phyloP scores from a whole-genome alignment of 2,888 invertebrate genomes.

The Drosophila nr. perissopoda region DNA sequence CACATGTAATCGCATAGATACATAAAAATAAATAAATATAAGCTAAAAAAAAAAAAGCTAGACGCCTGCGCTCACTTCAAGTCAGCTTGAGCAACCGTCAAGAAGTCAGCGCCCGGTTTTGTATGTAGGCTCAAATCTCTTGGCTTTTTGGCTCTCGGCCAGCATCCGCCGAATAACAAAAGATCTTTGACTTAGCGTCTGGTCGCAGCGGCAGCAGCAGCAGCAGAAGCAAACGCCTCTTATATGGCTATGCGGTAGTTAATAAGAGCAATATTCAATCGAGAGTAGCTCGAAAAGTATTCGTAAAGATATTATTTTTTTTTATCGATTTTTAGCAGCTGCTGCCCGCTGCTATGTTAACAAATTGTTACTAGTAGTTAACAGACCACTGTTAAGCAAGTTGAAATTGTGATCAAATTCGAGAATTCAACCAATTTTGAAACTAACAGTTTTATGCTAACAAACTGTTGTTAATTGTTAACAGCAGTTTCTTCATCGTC shows the following conservation, averaged over 20 bases:
- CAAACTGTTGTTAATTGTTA: neutral
- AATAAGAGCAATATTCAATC: conserved; percentile 35
- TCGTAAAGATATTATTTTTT: neutral
- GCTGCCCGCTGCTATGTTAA: neutral
- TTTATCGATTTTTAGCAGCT: neutral
- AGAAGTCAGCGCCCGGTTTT: conserved; percentile 62
- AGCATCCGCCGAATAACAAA: conserved; percentile 41
- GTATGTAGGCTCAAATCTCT: conserved; percentile 56
- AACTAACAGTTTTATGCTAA: neutral
- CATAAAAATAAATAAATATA: conserved; percentile 19
- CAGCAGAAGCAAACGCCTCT: conserved; percentile 32
- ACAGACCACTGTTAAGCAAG: neutral
- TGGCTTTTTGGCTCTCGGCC: conserved; percentile 41
- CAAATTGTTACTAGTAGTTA: neutral
- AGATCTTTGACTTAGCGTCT: conserved; percentile 63
- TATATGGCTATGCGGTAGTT: conserved; percentile 68
- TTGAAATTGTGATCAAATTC: neutral
- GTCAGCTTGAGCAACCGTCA: conserved; percentile 32
- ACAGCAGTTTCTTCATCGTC: neutral
- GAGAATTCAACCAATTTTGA: neutral
- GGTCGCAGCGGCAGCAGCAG: conserved; percentile 27
- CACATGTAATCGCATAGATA: conserved; percentile 14
- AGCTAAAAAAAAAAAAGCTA: conserved; percentile 35
- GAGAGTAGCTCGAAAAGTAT: conserved; percentile 39
- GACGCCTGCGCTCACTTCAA: conserved; percentile 70